A percentile compares a stretch with the other conserved stretches of the same genome.
phyloP scores from a whole-genome alignment of 2,888 invertebrate genomes.

The Brassicogethes aeneus region DNA sequence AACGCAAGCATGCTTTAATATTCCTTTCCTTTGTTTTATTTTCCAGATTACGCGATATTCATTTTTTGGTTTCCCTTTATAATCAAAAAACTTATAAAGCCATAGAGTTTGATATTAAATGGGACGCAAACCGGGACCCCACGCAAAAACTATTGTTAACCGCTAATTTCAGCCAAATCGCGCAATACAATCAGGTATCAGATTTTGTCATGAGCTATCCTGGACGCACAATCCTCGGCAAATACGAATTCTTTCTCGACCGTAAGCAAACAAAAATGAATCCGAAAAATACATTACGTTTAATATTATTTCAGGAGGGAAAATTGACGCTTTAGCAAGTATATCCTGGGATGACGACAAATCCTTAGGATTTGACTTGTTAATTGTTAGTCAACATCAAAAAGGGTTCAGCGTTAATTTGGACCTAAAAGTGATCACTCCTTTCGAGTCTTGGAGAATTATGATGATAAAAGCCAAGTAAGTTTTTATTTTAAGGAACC shows the following conservation, averaged over 20 bases:
- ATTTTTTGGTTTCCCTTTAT: constrained; percentile 55
- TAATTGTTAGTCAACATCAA: constrained; percentile 48
- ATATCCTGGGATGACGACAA: constrained; percentile 65
- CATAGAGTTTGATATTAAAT: constrained; percentile 63
- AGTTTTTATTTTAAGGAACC: constrained; percentile 12
- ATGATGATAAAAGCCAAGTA: constrained; percentile 47
- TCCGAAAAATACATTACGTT: not conserved
- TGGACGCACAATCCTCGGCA: constrained; percentile 60
- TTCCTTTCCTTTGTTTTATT: constrained; percentile 9
- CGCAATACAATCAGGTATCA: constrained; percentile 53
- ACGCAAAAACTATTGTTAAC: constrained; percentile 58
- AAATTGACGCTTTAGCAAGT: constrained; percentile 44
- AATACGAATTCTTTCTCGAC: constrained; percentile 51
- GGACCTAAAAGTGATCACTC: constrained; percentile 44
- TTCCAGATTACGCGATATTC: constrained; percentile 62
- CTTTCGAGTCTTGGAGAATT: constrained; percentile 50
- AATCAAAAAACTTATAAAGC: constrained; percentile 54
- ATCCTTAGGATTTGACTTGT: constrained; percentile 51
- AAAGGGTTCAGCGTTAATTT: constrained; percentile 42
- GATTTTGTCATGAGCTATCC: constrained; percentile 64
- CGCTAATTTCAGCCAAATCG: constrained; percentile 52
- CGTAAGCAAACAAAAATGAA: constrained; percentile 31
- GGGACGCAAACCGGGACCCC: constrained; percentile 82
- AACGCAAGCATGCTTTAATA: constrained; percentile 6
- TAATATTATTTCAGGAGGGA: constrained; percentile 29